phyloP scores from a whole-genome alignment of 2,888 invertebrate genomes.

The Lumbricus terrestris region DNA sequence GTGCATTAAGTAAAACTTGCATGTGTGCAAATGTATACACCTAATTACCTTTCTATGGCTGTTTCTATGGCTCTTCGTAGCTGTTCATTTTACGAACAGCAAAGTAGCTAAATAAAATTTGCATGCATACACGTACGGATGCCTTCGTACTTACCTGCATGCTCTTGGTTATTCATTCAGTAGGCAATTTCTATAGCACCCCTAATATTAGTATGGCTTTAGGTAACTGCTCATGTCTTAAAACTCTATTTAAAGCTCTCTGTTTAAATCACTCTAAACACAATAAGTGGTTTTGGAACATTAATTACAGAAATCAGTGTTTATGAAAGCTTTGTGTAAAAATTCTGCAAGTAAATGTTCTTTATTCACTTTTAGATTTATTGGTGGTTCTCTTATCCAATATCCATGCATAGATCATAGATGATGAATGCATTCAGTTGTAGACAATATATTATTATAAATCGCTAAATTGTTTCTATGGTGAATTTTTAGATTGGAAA shows the following conservation, averaged over 20 bases:
- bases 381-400: too few relatives aligned
- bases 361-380: not conserved
- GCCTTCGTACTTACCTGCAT: too few relatives aligned
- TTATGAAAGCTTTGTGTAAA: too few relatives aligned
- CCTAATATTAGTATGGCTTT: not conserved
- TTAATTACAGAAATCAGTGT: too few relatives aligned
- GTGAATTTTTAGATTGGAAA: not conserved
- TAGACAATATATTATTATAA: not conserved
- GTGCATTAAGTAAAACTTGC: not conserved
- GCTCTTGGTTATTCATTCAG: not conserved
- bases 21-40: too few relatives aligned
- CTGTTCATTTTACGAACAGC: too few relatives aligned
- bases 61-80: too few relatives aligned
- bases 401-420: not conserved
- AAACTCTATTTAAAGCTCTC: not conserved
- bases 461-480: not conserved
- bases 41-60: too few relatives aligned
- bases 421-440: not conserved
- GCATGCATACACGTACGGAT: not conserved
- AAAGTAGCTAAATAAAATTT: too few relatives aligned
- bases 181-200: not conserved
- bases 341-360: not conserved
- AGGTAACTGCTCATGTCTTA: not conserved
- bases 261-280: not conserved
- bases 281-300: not conserved